phyloP scores from a whole-genome alignment of 2,888 invertebrate species.

The Rotaria macrura region DNA sequence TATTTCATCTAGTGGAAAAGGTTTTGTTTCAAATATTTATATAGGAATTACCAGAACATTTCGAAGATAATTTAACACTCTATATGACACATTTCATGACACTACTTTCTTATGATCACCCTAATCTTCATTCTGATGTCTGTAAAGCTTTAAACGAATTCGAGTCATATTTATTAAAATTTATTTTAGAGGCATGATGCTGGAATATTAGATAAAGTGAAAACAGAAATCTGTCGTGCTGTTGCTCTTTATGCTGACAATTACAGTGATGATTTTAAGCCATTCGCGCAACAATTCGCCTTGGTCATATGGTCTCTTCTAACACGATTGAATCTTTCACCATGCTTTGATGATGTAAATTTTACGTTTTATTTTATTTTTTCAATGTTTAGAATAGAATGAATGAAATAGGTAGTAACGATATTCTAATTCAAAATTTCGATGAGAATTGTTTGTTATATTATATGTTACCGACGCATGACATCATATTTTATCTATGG shows the following conservation, averaged over 20 bases:
- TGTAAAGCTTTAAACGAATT: not conserved
- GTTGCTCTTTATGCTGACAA: conserved; percentile 83
- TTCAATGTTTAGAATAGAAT: too few species aligned
- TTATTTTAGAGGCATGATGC: conserved; percentile 63
- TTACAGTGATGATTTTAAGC: conserved; percentile 89
- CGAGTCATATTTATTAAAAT: too few species aligned
- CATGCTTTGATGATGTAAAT: not conserved
- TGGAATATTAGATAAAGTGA: conserved; percentile 75
- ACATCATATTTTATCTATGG: too few species aligned
- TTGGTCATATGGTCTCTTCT: conserved; percentile 82
- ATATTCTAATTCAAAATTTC: too few species aligned
- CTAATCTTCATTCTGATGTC: not conserved
- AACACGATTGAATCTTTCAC: conserved; percentile 39
- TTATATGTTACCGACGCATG: too few species aligned
- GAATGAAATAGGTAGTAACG: too few species aligned
- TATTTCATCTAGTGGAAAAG: too few species aligned
- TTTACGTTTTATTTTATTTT: not conserved
- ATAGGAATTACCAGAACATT: conserved; percentile 85
- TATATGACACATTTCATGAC: conserved; percentile 88
- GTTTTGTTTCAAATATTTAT: not conserved
- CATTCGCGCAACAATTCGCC: conserved; percentile 77
- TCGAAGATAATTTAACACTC: conserved; percentile 85
- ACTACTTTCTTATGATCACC: conserved; percentile 67
- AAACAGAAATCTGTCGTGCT: conserved; percentile 90
- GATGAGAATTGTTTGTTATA: too few species aligned